phyloP scores from a whole-genome alignment of 2,113 vertebrate species.

The Alligator sinensis region DNA sequence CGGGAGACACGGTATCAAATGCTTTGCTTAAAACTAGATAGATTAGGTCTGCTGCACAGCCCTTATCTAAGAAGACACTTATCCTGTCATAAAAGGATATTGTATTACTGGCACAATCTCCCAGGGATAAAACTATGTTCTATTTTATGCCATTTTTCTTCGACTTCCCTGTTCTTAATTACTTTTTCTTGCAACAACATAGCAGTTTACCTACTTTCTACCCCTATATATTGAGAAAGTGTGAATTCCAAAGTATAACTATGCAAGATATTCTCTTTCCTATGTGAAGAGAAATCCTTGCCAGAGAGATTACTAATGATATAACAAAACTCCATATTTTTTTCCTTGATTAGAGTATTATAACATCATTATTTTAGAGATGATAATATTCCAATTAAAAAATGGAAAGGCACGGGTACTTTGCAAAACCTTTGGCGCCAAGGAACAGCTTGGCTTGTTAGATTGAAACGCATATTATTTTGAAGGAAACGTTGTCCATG shows the following conservation, averaged over 20 bases:
- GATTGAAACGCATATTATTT: not conserved
- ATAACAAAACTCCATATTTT: not conserved
- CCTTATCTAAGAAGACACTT: too few species aligned
- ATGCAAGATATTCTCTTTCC: not conserved
- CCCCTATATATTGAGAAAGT: not conserved
- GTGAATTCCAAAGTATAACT: not conserved
- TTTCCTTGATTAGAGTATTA: not conserved
- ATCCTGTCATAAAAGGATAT: too few species aligned
- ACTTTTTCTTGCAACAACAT: not conserved
- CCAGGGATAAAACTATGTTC: too few species aligned
- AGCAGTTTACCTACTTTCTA: not conserved
- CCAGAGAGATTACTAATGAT: not conserved
- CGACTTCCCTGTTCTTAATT: too few species aligned
- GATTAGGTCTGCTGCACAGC: too few species aligned
- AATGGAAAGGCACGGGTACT: not conserved
- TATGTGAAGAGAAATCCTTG: not conserved
- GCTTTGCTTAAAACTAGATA: too few species aligned
- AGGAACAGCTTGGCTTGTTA: conserved; percentile 13
- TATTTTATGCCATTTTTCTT: too few species aligned
- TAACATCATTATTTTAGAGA: not conserved
- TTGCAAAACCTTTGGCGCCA: not conserved
- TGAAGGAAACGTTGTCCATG: conserved; percentile 34
- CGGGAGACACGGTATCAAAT: too few species aligned
- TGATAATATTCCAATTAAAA: not conserved
- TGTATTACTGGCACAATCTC: too few species aligned